Base-by-base conservation (phyloP, 2,888 invertebrate species). In the Aethes cnicana region DNA sequence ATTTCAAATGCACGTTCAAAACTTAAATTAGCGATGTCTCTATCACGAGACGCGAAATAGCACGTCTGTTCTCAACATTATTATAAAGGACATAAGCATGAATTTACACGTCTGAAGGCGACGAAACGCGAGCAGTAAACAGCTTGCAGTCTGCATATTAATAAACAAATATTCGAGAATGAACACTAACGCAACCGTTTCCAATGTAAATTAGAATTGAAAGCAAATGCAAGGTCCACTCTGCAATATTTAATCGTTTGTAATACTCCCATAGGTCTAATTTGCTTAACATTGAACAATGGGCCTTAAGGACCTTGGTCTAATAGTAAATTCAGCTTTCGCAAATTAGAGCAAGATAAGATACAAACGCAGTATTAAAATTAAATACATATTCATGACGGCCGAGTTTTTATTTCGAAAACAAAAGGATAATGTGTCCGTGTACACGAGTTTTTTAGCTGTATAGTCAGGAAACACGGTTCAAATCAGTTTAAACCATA, bases 221-320 rank as follows among this genome's bases (percentile, higher is more conserved):
- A 17, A 26, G 23, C 11, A 39, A 16, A 6, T 14, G 20, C 39
- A 26, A 50, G 50, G 50, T 44, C 36, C 12, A 23, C 8, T 43
- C 32, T 50, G 30, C 43, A 50, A 50, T 36, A 43, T 43, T 44
- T 36, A 44, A 50, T 50, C 37, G 30, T 30, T 23, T 37, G n/a
- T 21, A 43, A 44, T 44, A 30, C 36, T 44, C 50, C 50, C 43
- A 50, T 50, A 28, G 25, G 18, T 26, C 25, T 32, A 48, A 48
- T 52, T 44, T 17, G 33, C 37, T 20, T 39, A 46, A 46, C 26
- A 46, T 46, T 44, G 48, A 46, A 52, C 44, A 52, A 46, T 52
- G 25, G 42, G 16, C 28, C 12, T 11, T 20, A 17, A 12, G 16
- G 44, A 39, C 52, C 52, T 52, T 52, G 52, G 18, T 23, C 36